Conservation (phyloP, 2,113 vertebrate species). For the Megaceryle torquata region DNA sequence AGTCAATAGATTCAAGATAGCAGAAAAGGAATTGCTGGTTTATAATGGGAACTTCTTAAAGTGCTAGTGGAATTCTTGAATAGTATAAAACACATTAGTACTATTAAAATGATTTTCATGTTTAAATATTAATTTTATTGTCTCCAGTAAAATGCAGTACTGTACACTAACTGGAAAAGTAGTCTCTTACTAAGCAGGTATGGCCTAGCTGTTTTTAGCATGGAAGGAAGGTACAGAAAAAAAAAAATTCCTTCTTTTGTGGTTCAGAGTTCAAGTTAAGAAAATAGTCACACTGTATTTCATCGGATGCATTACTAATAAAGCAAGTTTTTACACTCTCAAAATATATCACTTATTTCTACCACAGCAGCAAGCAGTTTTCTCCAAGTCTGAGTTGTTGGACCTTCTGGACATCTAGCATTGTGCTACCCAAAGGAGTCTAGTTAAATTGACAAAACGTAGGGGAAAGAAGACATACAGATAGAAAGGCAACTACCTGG, state of each 20-base stretch:
- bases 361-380: neutral
- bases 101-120: slow-evolving; percentile 48
- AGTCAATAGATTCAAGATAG: neutral
- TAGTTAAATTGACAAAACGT: neutral
- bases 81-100: slow-evolving; percentile 44
- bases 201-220: neutral
- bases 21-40: neutral
- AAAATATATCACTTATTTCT: neutral
- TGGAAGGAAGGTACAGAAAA: neutral
- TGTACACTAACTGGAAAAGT: neutral
- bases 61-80: neutral
- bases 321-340: neutral
- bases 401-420: neutral
- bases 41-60: neutral
- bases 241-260: neutral
- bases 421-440: neutral
- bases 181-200: neutral
- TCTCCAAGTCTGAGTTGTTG: neutral
- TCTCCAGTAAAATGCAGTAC: neutral
- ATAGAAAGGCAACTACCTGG: neutral
- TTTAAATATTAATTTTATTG: slow-evolving; percentile 10
- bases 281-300: neutral
- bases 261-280: neutral
- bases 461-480: neutral
- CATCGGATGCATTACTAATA: neutral